Evolutionary conservation across 2,888 invertebrate species (phyloP).

Genomic region (Pelosia muscerda): DNA sequence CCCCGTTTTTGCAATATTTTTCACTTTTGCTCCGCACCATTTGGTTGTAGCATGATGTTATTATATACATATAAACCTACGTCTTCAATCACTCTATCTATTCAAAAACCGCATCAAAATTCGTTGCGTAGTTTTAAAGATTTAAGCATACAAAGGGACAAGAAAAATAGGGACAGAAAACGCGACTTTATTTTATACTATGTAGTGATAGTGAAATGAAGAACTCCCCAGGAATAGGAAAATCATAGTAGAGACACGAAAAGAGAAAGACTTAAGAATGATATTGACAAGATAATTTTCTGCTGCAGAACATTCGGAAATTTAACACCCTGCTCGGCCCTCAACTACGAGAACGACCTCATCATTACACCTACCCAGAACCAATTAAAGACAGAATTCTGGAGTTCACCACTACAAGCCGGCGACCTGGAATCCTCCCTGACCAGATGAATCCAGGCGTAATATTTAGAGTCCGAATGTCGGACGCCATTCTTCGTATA

Average conservation of each 20-base stretch:
- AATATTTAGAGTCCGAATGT: conserved; percentile 80
- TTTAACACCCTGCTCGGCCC: conserved; percentile 74
- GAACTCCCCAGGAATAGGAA: neutral
- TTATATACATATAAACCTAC: too few species aligned
- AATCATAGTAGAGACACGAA: conserved; percentile 6
- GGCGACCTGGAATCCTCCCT: conserved; percentile 74
- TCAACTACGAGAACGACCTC: conserved; percentile 74
- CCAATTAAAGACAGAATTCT: conserved; percentile 76
- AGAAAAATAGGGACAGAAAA: too few species aligned
- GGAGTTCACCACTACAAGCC: conserved; percentile 75
- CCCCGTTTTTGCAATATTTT: too few species aligned
- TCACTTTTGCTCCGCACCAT: too few species aligned
- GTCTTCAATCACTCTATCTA: too few species aligned
- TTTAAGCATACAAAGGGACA: too few species aligned
- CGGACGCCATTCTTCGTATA: conserved; percentile 79
- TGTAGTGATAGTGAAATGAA: neutral
- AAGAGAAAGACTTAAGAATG: conserved; percentile 8
- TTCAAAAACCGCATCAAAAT: too few species aligned
- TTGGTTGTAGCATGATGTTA: too few species aligned
- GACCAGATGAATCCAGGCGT: conserved; percentile 83
- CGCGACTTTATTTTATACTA: too few species aligned
- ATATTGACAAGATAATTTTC: conserved; percentile 58
- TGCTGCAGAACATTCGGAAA: conserved; percentile 67
- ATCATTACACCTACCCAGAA: conserved; percentile 80
- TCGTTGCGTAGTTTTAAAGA: too few species aligned